These are phyloP conservation scores for Neopelma chrysocephalum DNA, from an alignment of 2,797 vertebrate species.

Conservation along the genomic window DNA sequence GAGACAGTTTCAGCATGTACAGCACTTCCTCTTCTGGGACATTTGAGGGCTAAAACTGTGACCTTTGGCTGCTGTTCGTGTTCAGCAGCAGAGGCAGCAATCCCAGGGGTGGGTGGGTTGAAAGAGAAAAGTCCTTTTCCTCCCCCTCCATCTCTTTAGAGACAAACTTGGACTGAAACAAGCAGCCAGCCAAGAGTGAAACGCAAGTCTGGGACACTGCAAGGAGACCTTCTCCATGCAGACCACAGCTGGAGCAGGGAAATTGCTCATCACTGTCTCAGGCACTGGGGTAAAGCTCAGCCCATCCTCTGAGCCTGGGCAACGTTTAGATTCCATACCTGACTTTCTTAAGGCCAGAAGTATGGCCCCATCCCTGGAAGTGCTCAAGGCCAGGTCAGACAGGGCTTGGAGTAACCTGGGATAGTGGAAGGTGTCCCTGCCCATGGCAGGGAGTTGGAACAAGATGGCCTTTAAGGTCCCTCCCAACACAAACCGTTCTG, in stretches of 20 bases:
- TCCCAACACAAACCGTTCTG: neutral
- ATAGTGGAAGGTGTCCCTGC: neutral
- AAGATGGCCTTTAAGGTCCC: neutral
- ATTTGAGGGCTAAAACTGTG: neutral
- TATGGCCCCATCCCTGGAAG: neutral
- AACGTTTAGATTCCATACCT: neutral
- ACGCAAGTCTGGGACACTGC: neutral
- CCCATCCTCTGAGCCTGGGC: neutral
- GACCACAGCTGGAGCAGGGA: neutral
- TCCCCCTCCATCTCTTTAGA: neutral
- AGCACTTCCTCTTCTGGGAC: constrained; percentile 21
- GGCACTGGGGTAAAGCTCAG: neutral
- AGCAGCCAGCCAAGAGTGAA: neutral
- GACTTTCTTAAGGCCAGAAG: neutral
- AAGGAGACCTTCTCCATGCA: neutral
- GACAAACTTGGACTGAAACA: neutral
- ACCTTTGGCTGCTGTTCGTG: constrained; percentile 22
- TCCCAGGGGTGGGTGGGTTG: neutral
- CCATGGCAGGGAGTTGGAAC: neutral
- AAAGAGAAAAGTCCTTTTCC: neutral
- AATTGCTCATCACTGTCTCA: neutral
- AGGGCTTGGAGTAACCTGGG: neutral
- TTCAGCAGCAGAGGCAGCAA: neutral
- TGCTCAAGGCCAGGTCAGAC: neutral
- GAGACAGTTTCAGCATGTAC: neutral